phyloP scores from a whole-genome alignment of 2,113 vertebrate genomes.

The Garra rufa region DNA sequence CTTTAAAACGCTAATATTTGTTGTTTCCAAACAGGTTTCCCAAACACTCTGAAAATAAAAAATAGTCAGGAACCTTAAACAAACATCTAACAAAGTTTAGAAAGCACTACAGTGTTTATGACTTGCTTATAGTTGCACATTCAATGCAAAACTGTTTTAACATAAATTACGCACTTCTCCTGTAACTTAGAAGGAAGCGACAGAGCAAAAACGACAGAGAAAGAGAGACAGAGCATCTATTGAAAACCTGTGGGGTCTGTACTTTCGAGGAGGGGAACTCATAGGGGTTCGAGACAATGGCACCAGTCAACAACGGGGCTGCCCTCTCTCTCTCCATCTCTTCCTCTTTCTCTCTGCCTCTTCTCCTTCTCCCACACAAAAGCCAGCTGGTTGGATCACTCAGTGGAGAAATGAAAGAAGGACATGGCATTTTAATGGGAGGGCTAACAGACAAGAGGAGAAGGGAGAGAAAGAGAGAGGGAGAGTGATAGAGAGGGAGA shows the following conservation, averaged over 20 bases:
- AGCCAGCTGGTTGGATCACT: conserved; percentile 55
- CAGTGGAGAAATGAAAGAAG: conserved; percentile 67
- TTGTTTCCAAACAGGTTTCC: neutral
- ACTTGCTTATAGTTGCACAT: neutral
- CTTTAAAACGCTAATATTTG: neutral
- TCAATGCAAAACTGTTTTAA: neutral
- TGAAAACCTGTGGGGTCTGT: conserved; percentile 64
- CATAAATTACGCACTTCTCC: neutral
- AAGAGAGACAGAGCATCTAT: conserved; percentile 54
- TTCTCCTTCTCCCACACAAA: conserved; percentile 68
- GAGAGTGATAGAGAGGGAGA: conserved; percentile 58
- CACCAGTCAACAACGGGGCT: conserved; percentile 70
- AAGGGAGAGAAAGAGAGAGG: conserved; percentile 58
- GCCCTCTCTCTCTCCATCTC: conserved; percentile 37
- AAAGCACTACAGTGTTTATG: neutral
- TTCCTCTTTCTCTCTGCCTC: conserved; percentile 37
- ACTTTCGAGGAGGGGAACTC: conserved; percentile 65
- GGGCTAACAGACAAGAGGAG: conserved; percentile 48
- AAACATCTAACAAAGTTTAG: neutral
- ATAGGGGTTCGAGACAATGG: conserved; percentile 70
- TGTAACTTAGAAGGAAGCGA: neutral
- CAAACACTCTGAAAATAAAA: neutral
- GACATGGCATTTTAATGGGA: conserved; percentile 74
- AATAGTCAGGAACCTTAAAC: neutral
- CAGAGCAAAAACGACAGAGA: conserved; percentile 2